Conservation (phyloP, 2,797 vertebrate genomes). For the Ptychobarbus kaznakovi region DNA sequence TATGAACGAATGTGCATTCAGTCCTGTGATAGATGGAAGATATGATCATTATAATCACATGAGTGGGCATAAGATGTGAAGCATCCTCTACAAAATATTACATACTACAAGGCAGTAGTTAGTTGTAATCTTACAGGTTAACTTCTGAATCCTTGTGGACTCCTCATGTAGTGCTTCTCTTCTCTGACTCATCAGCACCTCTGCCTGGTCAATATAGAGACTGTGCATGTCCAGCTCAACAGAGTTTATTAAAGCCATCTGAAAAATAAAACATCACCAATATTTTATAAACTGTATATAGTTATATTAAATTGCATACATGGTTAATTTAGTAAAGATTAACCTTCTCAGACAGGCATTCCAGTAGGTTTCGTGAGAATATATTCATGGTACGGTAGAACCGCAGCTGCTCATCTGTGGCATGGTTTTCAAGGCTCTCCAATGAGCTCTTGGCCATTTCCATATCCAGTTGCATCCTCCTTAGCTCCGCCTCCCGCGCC, state of each 20-base stretch:
- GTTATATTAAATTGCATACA: background rate
- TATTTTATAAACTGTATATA: background rate
- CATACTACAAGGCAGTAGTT: background rate
- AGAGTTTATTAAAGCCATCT: conserved; percentile 80
- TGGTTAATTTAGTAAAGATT: background rate
- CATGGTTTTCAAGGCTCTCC: conserved; percentile 81
- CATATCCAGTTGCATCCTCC: conserved; percentile 81
- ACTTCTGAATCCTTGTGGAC: conserved; percentile 80
- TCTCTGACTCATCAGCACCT: conserved; percentile 77
- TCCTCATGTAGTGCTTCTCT: conserved; percentile 80
- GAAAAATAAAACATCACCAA: background rate
- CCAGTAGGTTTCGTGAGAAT: conserved; percentile 86
- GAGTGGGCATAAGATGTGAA: background rate
- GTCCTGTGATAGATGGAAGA: background rate
- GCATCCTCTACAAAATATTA: background rate
- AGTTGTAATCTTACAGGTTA: conserved; percentile 77
- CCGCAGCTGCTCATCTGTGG: conserved; percentile 79
- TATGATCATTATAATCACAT: background rate
- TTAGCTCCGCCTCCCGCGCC: conserved; percentile 85
- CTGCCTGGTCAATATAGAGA: conserved; percentile 80
- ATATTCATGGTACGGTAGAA: conserved; percentile 88
- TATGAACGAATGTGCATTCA: background rate
- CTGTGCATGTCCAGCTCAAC: conserved; percentile 83
- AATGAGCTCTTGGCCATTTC: conserved; percentile 78
- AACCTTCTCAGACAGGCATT: conserved; percentile 93